Evolutionary conservation across 2,888 invertebrate species (phyloP), one percentile per base, ranked within the genome.

Genomic region (Teleogryllus oceanicus): DNA sequence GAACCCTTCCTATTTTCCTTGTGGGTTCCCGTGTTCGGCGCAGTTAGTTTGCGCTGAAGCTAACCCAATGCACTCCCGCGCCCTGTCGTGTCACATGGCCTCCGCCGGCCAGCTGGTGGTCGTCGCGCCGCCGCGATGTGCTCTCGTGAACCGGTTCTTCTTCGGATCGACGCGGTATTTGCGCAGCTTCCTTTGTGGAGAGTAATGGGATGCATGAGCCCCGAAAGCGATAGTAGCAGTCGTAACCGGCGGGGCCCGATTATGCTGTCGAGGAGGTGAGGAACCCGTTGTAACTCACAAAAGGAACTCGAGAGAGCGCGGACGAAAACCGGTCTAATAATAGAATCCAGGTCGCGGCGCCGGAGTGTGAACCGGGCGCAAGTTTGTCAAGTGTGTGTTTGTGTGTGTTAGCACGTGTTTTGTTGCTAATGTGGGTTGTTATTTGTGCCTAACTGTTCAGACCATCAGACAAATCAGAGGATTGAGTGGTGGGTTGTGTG

Each of bases 381-480:
- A 62, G 62, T 62, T 62, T 37, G 37, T 37, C 37, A 37, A 37
- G 37, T 37, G 37, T 37, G 37, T 37, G 37, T 37, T 37, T 37
- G 37, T 37, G 37, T 37, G 37, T 8, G 37, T 8, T 37, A 37
- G 37, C 37, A 5, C 37, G 37, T 37, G 37, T 62, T 62, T 13
- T 62, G 62, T 62, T 62, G n/a, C n/a, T 62, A 62, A 62, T 62
- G 62, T n/a, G 16, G n/a, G n/a, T 13, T n/a, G 16, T n/a, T 62
- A 62, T 62, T 62, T 62, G 16, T 62, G 62, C 62, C n/a, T 62
- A 62, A 62, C 62, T 62, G 62, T 62, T 62, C 62, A 18, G 62
- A 4, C n/a, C 16, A 62, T 62, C n/a, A 62, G n/a, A 62, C 62
- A 18, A 62, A 62, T 62, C 0, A 37, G 62, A 62, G 62, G 62